Conservation (phyloP, 2,888 invertebrate species). For the Agriopis aurantiaria region DNA sequence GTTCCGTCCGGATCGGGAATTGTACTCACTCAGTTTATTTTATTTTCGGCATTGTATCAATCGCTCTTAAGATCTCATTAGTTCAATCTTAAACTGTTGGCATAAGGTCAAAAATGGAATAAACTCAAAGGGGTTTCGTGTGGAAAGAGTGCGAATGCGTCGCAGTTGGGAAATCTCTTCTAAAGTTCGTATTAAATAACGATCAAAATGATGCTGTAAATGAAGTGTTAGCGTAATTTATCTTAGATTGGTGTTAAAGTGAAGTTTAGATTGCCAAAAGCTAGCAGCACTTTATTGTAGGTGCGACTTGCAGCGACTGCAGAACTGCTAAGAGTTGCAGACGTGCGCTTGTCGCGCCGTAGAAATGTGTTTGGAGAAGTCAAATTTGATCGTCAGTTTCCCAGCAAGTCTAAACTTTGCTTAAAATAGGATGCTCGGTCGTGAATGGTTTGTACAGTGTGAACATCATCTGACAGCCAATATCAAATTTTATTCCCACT, state of each 20-base stretch:
- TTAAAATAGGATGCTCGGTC: constrained; percentile 50
- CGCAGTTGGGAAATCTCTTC: background rate
- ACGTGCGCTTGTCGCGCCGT: background rate
- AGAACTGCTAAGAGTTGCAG: background rate
- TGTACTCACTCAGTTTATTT: too few species aligned
- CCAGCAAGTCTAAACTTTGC: constrained; percentile 5
- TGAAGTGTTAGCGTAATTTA: constrained; percentile 55
- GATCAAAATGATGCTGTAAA: constrained; percentile 30
- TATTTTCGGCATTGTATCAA: too few species aligned
- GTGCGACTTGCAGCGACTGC: background rate
- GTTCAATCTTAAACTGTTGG: too few species aligned
- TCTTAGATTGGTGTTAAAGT: constrained; percentile 48
- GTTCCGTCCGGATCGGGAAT: too few species aligned
- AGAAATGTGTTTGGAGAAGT: background rate
- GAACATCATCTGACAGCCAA: constrained; percentile 16
- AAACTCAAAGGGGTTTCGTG: too few species aligned
- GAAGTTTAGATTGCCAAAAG: constrained; percentile 4
- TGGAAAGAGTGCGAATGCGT: too few species aligned
- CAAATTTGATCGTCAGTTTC: background rate
- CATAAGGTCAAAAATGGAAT: too few species aligned
- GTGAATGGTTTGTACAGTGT: constrained; percentile 41
- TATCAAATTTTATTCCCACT: background rate
- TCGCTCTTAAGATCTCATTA: too few species aligned
- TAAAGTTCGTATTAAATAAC: background rate
- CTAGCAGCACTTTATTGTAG: background rate